Evolutionary conservation across 2,797 vertebrate species (phyloP).

Genomic region (Pachyuromys duprasi): DNA sequence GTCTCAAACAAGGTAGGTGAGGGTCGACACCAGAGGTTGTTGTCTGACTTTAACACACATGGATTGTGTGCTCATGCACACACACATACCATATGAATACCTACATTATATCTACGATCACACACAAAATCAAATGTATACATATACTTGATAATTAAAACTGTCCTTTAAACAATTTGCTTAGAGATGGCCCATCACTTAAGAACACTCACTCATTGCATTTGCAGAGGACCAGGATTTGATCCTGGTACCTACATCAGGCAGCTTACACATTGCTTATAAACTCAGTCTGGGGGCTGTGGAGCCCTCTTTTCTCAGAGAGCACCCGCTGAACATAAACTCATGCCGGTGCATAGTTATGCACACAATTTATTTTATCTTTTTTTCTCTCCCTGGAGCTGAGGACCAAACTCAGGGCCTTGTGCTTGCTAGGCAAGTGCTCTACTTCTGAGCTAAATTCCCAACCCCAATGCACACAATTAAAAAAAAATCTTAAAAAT

Average conservation of each 20-base stretch:
- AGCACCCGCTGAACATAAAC: background rate
- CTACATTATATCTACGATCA: background rate
- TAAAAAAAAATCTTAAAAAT: background rate
- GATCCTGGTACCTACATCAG: too few species aligned
- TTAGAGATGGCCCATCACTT: background rate
- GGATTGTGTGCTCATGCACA: background rate
- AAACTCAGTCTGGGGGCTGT: background rate
- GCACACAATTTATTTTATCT: background rate
- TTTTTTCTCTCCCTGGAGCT: too few species aligned
- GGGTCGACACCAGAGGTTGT: background rate
- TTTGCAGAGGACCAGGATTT: background rate
- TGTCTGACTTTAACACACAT: background rate
- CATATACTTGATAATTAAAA: background rate
- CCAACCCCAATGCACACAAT: too few species aligned
- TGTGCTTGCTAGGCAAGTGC: too few species aligned
- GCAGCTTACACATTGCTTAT: background rate
- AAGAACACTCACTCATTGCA: background rate
- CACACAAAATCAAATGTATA: background rate
- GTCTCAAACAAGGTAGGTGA: background rate
- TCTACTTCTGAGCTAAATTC: too few species aligned
- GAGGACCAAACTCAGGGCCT: too few species aligned
- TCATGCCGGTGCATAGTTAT: background rate
- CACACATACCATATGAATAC: background rate
- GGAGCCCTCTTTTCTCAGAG: background rate
- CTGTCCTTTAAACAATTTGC: background rate